Percentiles rank a stretch among this genome's conserved stretches.
Conservation (phyloP, 2,888 invertebrate species). For the Macaria liturata region DNA sequence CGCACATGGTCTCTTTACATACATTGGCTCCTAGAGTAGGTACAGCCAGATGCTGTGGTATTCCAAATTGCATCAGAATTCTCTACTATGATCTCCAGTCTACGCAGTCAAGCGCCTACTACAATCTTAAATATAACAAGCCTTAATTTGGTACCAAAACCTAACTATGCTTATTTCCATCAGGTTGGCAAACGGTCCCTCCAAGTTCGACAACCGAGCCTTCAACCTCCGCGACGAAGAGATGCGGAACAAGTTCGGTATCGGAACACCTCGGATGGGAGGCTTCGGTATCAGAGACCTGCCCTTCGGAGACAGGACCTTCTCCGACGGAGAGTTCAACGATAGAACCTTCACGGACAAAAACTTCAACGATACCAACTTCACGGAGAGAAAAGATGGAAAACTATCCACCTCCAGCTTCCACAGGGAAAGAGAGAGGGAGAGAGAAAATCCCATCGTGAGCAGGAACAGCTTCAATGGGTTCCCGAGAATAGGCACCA, state of each 20-base stretch:
- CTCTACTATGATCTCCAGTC: no score
- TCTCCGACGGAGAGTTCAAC: conserved; percentile 64
- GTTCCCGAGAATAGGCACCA: conserved; percentile 70
- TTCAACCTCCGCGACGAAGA: conserved; percentile 76
- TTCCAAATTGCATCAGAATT: no score
- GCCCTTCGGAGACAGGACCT: conserved; percentile 70
- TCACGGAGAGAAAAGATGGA: conserved; percentile 66
- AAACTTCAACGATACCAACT: conserved; percentile 62
- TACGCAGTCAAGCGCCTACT: no score
- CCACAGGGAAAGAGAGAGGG: conserved; percentile 64
- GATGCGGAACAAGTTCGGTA: conserved; percentile 70
- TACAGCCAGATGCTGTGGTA: no score
- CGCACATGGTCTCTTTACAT: no score
- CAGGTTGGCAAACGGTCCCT: conserved; percentile 64
- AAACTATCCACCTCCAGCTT: conserved; percentile 78
- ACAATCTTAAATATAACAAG: no score
- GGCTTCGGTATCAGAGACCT: conserved; percentile 78
- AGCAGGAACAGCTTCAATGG: conserved; percentile 80
- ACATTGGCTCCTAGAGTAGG: no score
- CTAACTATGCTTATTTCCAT: no score
- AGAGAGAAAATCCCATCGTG: conserved; percentile 73
- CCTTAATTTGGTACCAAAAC: no score
- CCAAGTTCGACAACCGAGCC: conserved; percentile 70
- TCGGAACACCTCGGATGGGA: conserved; percentile 75
- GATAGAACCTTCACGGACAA: conserved; percentile 64